These are phyloP conservation scores for Thysanoteuthis rhombus DNA, from an alignment of 2,888 invertebrate genomes.

Conservation along the genomic window DNA sequence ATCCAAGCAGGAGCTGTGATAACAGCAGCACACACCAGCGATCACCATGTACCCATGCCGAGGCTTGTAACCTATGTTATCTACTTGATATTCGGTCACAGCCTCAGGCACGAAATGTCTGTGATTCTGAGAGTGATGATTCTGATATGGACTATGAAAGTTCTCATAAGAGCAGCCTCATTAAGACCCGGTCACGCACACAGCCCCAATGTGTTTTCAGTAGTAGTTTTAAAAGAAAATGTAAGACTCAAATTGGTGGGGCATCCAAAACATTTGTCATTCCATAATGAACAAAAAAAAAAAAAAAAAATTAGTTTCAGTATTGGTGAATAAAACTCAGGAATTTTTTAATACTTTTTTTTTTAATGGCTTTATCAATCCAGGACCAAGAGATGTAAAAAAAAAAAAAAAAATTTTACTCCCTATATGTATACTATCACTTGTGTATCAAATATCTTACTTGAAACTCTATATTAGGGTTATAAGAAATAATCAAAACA, in stretches of 20 bases:
- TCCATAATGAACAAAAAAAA: conserved; percentile 12
- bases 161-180: background rate
- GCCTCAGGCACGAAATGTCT: conserved; percentile 23
- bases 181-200: conserved; percentile 12
- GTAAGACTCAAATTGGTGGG: conserved; percentile 31
- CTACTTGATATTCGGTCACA: conserved; percentile 22
- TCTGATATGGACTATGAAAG: conserved; percentile 1
- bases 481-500: background rate
- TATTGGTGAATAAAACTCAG: conserved; percentile 12
- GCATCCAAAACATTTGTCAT: conserved; percentile 34
- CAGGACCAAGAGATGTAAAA: background rate
- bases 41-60: background rate
- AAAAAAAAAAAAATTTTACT: background rate
- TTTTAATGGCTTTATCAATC: background rate
- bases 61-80: conserved; percentile 22
- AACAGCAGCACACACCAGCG: conserved; percentile 17
- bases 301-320: background rate
- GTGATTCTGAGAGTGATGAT: conserved; percentile 17
- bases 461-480: background rate
- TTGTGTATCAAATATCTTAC: background rate
- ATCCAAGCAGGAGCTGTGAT: background rate
- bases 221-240: conserved; percentile 31
- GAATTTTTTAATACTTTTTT: background rate
- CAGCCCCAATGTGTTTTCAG: conserved; percentile 22
- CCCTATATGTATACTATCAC: background rate